Percentiles rank a stretch among this genome's conserved stretches.
Evolutionary conservation across 2,888 invertebrate genomes (phyloP).

Genomic region (Altica lythri): DNA sequence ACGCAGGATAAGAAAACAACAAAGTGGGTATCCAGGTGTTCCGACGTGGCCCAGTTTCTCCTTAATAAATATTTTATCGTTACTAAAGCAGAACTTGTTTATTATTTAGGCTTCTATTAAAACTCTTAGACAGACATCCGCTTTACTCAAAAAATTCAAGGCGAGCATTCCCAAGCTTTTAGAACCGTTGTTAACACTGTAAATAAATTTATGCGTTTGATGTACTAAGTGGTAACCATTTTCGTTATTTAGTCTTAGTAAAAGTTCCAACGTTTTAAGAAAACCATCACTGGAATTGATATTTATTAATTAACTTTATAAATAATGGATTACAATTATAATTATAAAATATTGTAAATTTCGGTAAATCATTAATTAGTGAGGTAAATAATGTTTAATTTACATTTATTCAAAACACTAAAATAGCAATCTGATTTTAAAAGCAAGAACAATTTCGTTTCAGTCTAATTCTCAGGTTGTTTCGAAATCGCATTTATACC

Average conservation of each 20-base stretch:
- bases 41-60: conserved; percentile 7
- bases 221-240: conserved; percentile 22
- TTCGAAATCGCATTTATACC: background rate
- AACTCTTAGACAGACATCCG: conserved; percentile 38
- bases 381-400: too few relatives aligned
- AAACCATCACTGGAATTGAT: background rate
- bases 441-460: background rate
- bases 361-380: too few relatives aligned
- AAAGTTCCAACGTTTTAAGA: conserved; percentile 2
- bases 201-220: conserved; percentile 30
- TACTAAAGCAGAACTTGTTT: conserved; percentile 34
- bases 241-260: conserved; percentile 1
- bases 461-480: conserved; percentile 1
- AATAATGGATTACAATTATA: too few relatives aligned
- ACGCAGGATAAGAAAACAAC: too few relatives aligned
- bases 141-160: conserved; percentile 32
- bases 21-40: conserved; percentile 25
- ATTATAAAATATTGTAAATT: too few relatives aligned
- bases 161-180: conserved; percentile 21
- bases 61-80: conserved; percentile 27
- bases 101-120: conserved; percentile 44
- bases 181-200: conserved; percentile 15
- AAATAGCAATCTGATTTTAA: too few relatives aligned
- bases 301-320: conserved; percentile 3
- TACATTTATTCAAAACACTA: too few relatives aligned